Evolutionary conservation across 1,140 invertebrate species (phyloP).

Genomic region (Diachasmimorpha longicaudata): DNA sequence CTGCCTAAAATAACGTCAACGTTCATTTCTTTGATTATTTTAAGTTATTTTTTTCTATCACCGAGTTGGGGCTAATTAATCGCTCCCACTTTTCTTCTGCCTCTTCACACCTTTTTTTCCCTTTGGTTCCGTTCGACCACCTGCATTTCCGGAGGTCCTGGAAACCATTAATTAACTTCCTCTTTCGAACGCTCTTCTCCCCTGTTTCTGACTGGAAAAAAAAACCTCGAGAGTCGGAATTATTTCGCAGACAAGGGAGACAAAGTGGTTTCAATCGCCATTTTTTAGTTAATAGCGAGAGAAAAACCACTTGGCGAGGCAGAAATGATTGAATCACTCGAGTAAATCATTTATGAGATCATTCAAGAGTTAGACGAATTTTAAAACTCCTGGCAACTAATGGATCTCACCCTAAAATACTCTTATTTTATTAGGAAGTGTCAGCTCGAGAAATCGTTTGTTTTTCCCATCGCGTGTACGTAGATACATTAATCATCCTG

Average conservation of each 20-base stretch:
- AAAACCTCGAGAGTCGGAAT: background rate
- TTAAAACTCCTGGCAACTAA: no score
- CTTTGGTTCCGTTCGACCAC: slow-evolving; percentile 2
- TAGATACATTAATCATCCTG: no score
- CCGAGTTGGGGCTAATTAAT: slow-evolving; percentile 13
- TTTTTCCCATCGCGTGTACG: no score
- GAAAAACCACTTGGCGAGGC: background rate
- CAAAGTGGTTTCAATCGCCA: background rate
- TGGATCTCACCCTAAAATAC: no score
- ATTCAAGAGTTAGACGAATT: no score
- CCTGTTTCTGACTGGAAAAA: background rate
- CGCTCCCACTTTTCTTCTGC: slow-evolving; percentile 1
- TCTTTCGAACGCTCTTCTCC: background rate
- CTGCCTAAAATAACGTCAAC: slow-evolving; percentile 10
- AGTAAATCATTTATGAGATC: no score
- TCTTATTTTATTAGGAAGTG: no score
- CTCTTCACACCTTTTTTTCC: slow-evolving; percentile 2
- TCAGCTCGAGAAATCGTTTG: no score
- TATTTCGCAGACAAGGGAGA: background rate
- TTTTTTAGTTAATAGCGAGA: background rate
- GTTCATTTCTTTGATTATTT: background rate
- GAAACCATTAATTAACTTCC: slow-evolving; percentile 16
- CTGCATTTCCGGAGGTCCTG: slow-evolving; percentile 17
- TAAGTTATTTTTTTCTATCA: background rate
- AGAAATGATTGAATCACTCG: no score